Conservation (phyloP, 23 tunicate genomes). For the Corella eumyota region DNA sequence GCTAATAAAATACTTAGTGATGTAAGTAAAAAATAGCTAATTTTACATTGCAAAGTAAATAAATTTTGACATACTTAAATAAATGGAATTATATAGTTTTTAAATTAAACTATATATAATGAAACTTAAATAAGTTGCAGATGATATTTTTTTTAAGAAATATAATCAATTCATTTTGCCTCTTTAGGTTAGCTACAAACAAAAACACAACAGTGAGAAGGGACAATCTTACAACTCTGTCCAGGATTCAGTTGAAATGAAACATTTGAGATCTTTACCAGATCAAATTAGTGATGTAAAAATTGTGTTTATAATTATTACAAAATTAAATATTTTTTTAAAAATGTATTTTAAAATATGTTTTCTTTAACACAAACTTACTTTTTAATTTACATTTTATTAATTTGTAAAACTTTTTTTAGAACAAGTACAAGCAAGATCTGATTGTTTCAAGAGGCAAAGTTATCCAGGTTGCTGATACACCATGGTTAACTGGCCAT, state of each 20-base stretch:
- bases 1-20: slow-evolving; percentile 48
- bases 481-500: slow-evolving; percentile 45
- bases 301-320: background rate
- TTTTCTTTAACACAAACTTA: background rate
- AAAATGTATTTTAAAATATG: background rate
- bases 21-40: too few species aligned
- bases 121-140: too few species aligned
- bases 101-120: background rate
- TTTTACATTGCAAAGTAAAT: too few species aligned
- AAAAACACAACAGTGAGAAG: slow-evolving; percentile 26
- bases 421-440: slow-evolving; percentile 82
- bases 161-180: background rate
- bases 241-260: slow-evolving; percentile 71
- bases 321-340: background rate
- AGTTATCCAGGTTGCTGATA: slow-evolving; percentile 76
- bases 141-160: background rate
- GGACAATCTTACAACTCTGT: slow-evolving; percentile 33
- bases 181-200: slow-evolving; percentile 30
- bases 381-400: too few species aligned
- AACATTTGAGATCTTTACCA: slow-evolving; percentile 45
- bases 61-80: background rate
- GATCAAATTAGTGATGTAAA: slow-evolving; percentile 73
- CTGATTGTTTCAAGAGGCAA: slow-evolving; percentile 75
- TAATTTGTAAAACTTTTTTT: too few species aligned
- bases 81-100: background rate